A percentile compares a stretch with the other conserved stretches of the same genome.
Conservation (phyloP, 1,140 invertebrate genomes). For the Drosophila sp. region DNA sequence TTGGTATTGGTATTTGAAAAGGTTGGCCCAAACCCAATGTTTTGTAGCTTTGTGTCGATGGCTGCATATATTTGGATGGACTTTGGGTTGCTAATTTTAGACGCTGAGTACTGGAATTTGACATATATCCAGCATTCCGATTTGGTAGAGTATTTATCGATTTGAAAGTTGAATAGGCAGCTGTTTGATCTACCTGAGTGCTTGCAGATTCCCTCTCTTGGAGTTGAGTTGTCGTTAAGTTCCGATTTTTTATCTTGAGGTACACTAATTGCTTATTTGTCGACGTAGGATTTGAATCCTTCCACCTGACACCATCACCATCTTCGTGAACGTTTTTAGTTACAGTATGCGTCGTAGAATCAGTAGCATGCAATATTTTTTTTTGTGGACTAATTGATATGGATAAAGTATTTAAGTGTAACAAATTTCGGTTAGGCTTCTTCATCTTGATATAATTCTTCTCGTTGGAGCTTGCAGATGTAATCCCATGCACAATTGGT, state of each 20-base stretch:
- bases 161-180: conserved; percentile 35
- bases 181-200: conserved; percentile 29
- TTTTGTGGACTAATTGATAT: background rate
- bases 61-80: too few species aligned
- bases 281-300: background rate
- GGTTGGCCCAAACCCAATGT: conserved; percentile 23
- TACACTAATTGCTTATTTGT: conserved; percentile 3
- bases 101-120: too few species aligned
- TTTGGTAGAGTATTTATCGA: background rate
- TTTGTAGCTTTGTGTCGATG: background rate
- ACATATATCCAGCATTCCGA: background rate
- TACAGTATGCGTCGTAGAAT: background rate
- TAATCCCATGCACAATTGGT: background rate
- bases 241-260: background rate
- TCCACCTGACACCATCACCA: conserved; percentile 3
- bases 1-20: background rate
- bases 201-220: too few species aligned
- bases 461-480: background rate
- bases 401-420: background rate
- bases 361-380: background rate
- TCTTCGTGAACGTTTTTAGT: background rate
- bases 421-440: background rate
- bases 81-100: too few species aligned
- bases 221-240: background rate
- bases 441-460: background rate